Evolutionary conservation across 2,888 invertebrate genomes (phyloP).

Genomic region (Graphium colonna): DNA sequence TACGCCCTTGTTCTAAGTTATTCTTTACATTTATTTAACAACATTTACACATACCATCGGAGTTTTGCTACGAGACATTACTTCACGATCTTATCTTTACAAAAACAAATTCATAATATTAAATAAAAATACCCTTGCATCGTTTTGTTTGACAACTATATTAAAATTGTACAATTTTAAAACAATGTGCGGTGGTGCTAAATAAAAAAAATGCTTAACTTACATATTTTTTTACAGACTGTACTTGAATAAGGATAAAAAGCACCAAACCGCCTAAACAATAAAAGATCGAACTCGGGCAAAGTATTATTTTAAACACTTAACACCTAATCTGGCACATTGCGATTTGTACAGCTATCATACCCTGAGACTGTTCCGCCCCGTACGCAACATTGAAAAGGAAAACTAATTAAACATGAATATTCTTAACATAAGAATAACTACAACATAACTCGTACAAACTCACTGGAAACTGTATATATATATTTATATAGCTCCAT

Average conservation of each 20-base stretch:
- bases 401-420: conserved; percentile 54
- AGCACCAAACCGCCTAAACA: too few species aligned
- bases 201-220: too few species aligned
- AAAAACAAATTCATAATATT: too few species aligned
- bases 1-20: too few species aligned
- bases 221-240: too few species aligned
- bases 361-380: conserved; percentile 50
- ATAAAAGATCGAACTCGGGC: conserved; percentile 50
- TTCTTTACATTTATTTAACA: conserved; percentile 7
- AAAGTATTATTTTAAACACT: conserved; percentile 33
- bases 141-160: not conserved
- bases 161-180: too few species aligned
- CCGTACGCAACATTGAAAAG: conserved; percentile 33
- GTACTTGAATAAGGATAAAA: too few species aligned
- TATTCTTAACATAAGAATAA: conserved; percentile 77
- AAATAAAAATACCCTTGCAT: too few species aligned
- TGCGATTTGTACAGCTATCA: conserved; percentile 45
- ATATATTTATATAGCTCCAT: conserved; percentile 26
- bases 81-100: not conserved
- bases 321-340: conserved; percentile 61
- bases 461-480: conserved; percentile 48
- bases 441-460: conserved; percentile 54
- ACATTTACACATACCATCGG: conserved; percentile 1
- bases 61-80: not conserved
- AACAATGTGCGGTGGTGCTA: too few species aligned